Evolutionary conservation across 2,888 invertebrate species (phyloP).

Genomic region (Latrodectus hesperus): DNA sequence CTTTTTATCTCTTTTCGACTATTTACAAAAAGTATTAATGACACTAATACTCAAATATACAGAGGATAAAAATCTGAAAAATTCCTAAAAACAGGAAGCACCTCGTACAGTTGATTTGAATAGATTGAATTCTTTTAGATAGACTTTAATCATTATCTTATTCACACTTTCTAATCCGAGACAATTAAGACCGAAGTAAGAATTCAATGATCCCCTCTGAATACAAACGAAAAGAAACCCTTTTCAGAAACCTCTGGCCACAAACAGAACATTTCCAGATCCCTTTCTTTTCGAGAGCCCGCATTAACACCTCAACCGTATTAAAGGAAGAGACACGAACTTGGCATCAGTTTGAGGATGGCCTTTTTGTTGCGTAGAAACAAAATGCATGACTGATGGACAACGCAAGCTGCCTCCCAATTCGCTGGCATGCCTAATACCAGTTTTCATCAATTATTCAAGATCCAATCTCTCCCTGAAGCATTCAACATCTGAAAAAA

Average conservation of each 20-base stretch:
- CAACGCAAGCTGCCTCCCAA: conserved; percentile 25
- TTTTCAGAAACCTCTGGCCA: neutral
- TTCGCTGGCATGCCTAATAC: conserved; percentile 57
- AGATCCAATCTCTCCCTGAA: conserved; percentile 58
- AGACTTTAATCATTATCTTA: too few relatives aligned
- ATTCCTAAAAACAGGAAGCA: too few relatives aligned
- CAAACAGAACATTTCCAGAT: conserved; percentile 16
- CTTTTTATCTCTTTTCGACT: too few relatives aligned
- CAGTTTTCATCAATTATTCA: conserved; percentile 62
- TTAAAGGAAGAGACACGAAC: conserved; percentile 50
- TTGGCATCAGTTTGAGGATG: conserved; percentile 48
- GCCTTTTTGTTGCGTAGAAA: conserved; percentile 58
- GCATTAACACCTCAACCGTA: conserved; percentile 56
- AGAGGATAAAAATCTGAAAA: too few relatives aligned
- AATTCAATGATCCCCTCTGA: too few relatives aligned
- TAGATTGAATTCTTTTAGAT: too few relatives aligned
- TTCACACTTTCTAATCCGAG: too few relatives aligned
- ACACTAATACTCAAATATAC: too few relatives aligned
- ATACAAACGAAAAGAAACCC: neutral
- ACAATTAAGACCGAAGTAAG: too few relatives aligned
- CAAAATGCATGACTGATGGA: conserved; percentile 60
- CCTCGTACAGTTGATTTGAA: too few relatives aligned
- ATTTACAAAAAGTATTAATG: too few relatives aligned
- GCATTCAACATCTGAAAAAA: conserved; percentile 35
- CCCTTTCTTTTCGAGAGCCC: conserved; percentile 12